Conservation (phyloP, 2,797 vertebrate species). For the Halcyon smyrnensis region DNA sequence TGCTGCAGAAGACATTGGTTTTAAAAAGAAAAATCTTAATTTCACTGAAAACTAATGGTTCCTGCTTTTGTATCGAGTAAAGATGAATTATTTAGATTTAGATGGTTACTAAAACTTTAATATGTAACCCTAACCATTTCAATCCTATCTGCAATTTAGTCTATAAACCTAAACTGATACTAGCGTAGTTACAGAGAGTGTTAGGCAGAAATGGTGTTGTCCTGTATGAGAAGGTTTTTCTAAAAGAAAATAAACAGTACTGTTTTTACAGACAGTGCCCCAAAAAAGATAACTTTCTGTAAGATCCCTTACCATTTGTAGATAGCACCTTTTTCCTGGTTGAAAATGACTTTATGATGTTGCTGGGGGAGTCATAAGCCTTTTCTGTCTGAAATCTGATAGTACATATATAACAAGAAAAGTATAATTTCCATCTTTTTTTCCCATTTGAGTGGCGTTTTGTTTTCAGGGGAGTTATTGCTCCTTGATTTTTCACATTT, state of each 20-base stretch:
- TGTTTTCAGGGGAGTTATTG: not conserved
- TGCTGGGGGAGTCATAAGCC: not conserved
- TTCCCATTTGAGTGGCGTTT: not conserved
- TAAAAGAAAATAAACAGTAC: not conserved
- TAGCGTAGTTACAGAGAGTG: not conserved
- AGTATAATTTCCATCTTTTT: fast-evolving
- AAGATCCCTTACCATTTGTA: not conserved
- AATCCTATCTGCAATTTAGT: not conserved
- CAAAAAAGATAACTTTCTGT: not conserved
- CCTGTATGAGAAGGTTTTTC: not conserved
- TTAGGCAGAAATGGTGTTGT: not conserved
- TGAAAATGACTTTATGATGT: not conserved
- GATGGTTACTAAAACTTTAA: not conserved
- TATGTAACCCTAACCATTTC: not conserved
- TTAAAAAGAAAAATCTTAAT: not conserved
- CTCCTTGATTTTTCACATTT: not conserved
- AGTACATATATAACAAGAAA: not conserved
- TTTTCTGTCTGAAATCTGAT: not conserved
- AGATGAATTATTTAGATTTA: not conserved
- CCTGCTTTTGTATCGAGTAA: not conserved
- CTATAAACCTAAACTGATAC: too few relatives aligned
- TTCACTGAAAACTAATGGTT: not conserved
- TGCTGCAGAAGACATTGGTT: not conserved
- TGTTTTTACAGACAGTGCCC: not conserved
- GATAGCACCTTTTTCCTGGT: not conserved